Evolutionary conservation across 2,888 invertebrate species (phyloP), one percentile per base, ranked within the genome.

Genomic region (Drosophila macrospina): DNA sequence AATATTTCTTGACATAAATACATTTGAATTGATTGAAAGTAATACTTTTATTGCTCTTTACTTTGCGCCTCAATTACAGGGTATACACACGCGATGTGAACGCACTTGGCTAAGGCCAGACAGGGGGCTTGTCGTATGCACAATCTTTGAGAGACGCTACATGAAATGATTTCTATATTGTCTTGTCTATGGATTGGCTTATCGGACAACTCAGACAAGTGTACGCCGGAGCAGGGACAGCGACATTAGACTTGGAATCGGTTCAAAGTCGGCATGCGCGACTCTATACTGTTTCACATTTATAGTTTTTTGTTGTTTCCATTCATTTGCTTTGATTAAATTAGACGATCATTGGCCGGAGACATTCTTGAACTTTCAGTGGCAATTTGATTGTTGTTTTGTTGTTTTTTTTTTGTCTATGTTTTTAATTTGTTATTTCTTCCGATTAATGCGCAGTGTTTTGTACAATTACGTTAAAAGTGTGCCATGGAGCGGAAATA

Each of bases 351-450:
- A 68, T 24, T 61, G 71, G 61, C 63, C 76, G 59, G 1, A 28
- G 26, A 51, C 56, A 80, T 55, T 54, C 78, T 78, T 78, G 78
- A 78, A 80, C 78, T 72, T 72, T 50, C 6, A 16, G 8, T 36
- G 7, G 26, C 11, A 0, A n/a, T 28, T 28, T 30, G 10, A 15
- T 47, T 16, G 15, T 10, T 10, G 11, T 16, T 20, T 48, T 16
- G 2, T 26, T 13, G 13, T 36, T 13, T 15, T 37, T 15, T 13
- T 39, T 39, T 11, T n/a, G n/a, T n/a, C n/a, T n/a, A n/a, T n/a
- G n/a, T n/a, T n/a, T n/a, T n/a, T n/a, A n/a, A n/a, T n/a, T n/a
- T n/a, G n/a, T n/a, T 42, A 20, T 3, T 20, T 1, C 20, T 28
- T 44, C 16, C 16, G 6, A 39, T 7, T 16, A 67, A 63, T 72